These are phyloP conservation scores for Cyphomyrus discorhynchus DNA, from an alignment of 2,113 vertebrate species.

Conservation along the genomic window DNA sequence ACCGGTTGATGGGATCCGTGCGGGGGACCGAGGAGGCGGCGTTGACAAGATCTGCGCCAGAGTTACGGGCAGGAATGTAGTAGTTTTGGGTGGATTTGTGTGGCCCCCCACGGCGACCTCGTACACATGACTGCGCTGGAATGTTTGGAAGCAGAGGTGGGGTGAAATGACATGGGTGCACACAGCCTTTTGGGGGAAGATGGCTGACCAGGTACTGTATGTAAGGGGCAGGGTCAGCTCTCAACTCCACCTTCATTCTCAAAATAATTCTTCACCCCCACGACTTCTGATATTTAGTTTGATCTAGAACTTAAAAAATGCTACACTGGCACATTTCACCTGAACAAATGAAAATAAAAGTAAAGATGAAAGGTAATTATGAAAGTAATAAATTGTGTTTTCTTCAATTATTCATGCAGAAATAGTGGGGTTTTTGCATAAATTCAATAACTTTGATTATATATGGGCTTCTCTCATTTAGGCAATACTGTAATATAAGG, in stretches of 20 bases:
- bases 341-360: background rate
- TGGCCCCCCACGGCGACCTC: background rate
- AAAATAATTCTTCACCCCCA: background rate
- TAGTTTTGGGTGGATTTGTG: background rate
- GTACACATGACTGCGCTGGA: background rate
- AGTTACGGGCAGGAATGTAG: background rate
- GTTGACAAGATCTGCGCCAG: background rate
- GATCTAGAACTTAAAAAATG: background rate
- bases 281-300: background rate
- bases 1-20: background rate
- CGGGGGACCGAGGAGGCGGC: background rate
- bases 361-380: background rate
- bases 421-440: constrained; percentile 5
- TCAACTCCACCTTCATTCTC: background rate
- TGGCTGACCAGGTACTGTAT: background rate
- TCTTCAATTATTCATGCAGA: constrained; percentile 15
- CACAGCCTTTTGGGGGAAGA: background rate
- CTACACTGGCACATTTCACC: background rate
- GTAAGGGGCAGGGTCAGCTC: background rate
- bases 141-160: background rate
- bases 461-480: background rate
- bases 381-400: constrained; percentile 13
- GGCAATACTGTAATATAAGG: background rate
- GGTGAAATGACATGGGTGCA: background rate
- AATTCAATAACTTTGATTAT: constrained; percentile 17